Evolutionary conservation across 2,797 vertebrate species (phyloP).

Genomic region (Poeciliopsis presidionis): DNA sequence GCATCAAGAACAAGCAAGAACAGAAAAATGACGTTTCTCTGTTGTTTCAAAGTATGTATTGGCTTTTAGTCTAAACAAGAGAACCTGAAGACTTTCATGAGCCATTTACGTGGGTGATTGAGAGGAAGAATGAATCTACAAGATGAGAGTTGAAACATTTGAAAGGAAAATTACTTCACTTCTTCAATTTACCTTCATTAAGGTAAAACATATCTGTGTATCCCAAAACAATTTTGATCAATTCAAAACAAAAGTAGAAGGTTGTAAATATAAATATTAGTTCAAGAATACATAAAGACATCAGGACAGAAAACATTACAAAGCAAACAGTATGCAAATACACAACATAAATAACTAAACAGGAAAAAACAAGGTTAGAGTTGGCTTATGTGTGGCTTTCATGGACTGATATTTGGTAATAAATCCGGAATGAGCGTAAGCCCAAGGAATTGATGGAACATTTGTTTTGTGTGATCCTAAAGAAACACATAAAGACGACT

Average conservation of each 20-base stretch:
- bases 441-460: not conserved
- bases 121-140: not conserved
- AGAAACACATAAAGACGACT: not conserved
- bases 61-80: not conserved
- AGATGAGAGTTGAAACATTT: not conserved
- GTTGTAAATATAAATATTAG: not conserved
- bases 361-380: not conserved
- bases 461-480: not conserved
- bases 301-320: not conserved
- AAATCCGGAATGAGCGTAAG: not conserved
- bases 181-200: not conserved
- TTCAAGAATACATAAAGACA: not conserved
- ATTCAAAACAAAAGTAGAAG: not conserved
- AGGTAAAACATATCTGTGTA: not conserved
- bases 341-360: not conserved
- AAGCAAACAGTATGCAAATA: not conserved
- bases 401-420: not conserved
- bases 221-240: not conserved
- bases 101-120: not conserved
- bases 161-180: not conserved
- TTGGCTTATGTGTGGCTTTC: not conserved
- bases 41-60: not conserved
- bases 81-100: not conserved
- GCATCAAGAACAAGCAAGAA: not conserved
- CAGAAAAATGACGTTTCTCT: not conserved